phyloP scores from a whole-genome alignment of 2,797 vertebrate species.

The Lagocephalus sceleratus region DNA sequence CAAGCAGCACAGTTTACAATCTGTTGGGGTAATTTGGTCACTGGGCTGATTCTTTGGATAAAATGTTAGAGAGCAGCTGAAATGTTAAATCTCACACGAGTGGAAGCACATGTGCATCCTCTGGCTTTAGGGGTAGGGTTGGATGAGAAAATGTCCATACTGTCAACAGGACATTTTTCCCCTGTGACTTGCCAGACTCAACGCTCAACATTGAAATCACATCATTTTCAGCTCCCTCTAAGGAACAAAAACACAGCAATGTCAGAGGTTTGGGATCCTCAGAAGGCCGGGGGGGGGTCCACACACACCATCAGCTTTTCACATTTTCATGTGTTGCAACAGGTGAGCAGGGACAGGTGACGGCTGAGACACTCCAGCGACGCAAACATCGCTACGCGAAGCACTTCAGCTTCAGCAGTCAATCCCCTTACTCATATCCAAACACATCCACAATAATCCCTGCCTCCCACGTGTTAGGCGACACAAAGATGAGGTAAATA shows the following conservation, averaged over 20 bases:
- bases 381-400: not conserved
- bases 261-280: too few species aligned
- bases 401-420: slow-evolving; percentile 24
- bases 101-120: not conserved
- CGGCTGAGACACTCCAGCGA: slow-evolving; percentile 9
- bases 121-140: not conserved
- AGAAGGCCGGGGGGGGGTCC: too few species aligned
- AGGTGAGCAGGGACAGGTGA: too few species aligned
- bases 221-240: too few species aligned
- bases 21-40: slow-evolving; percentile 58
- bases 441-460: slow-evolving; percentile 40
- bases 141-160: too few species aligned
- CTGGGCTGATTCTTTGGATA: slow-evolving; percentile 33
- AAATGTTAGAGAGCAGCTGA: slow-evolving; percentile 10
- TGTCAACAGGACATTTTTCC: too few species aligned
- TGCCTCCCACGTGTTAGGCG: slow-evolving; percentile 40
- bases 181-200: too few species aligned
- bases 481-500: slow-evolving; percentile 31
- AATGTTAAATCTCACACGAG: slow-evolving; percentile 5
- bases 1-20: slow-evolving; percentile 54
- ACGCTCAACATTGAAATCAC: too few species aligned
- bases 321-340: not conserved
- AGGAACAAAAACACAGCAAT: too few species aligned
- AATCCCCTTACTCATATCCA: slow-evolving; percentile 29
- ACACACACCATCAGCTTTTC: not conserved